These are phyloP conservation scores for Drosophila ambigua DNA, from an alignment of 1,140 invertebrate species.

Conservation along the genomic window DNA sequence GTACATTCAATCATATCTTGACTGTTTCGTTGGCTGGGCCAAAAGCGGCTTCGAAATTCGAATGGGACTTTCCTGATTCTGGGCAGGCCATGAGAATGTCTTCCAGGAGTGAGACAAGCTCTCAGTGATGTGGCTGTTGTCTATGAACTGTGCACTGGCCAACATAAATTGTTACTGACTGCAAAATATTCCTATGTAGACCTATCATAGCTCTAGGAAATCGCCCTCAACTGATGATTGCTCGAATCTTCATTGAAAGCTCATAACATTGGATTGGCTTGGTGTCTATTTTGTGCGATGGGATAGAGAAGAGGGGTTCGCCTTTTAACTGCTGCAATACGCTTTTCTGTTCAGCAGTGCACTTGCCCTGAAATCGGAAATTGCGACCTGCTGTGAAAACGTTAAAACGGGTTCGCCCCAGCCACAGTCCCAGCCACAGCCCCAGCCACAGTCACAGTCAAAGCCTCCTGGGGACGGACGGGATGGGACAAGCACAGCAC, in stretches of 20 bases:
- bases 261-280: too few species aligned
- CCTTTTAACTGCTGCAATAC: not conserved
- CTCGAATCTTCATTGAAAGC: too few species aligned
- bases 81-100: constrained; percentile 7
- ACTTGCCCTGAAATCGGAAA: not conserved
- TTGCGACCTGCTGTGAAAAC: constrained; percentile 28
- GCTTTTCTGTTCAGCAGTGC: not conserved
- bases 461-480: not conserved
- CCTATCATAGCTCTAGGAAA: too few species aligned
- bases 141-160: too few species aligned
- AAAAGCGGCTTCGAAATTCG: not conserved
- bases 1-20: constrained; percentile 20
- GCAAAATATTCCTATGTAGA: too few species aligned
- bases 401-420: constrained; percentile 1
- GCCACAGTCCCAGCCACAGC: too few species aligned
- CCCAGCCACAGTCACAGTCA: too few species aligned
- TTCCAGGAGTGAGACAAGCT: too few species aligned
- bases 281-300: not conserved
- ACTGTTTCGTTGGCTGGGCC: not conserved
- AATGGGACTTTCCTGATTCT: not conserved
- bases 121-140: too few species aligned
- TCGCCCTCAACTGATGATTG: too few species aligned
- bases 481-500: not conserved
- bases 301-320: not conserved
- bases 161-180: too few species aligned